Evolutionary conservation across 2,113 vertebrate species (phyloP), one percentile per base, ranked within the genome.

Genomic region (Mesoclemmys tuberculata): DNA sequence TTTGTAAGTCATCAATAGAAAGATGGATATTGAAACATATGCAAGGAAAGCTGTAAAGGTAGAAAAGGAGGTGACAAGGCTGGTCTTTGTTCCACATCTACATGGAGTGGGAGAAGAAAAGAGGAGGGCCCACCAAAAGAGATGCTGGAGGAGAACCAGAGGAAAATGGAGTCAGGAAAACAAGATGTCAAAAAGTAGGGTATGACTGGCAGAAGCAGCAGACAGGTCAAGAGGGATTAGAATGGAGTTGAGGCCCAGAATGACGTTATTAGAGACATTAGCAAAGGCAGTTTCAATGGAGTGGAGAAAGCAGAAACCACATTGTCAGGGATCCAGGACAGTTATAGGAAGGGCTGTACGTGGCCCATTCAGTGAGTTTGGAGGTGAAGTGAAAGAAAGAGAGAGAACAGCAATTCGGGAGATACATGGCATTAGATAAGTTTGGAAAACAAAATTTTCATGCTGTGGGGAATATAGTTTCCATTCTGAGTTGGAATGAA

Each of bases 291-390:
- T 64, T 64, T 35, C 61, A 64, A 71, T 46, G 71, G 38, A 51
- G 51, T 84, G n/a, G 55, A 61, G 44, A 77, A 29, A 29, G 18
- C 14, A 51, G 29, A 79, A 55, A 52, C 52, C 46, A 51, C 10
- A 24, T 0, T 78, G 27, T 26, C 26, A 58, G 54, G 58, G 78
- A 18, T 61, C 31, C 46, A 55, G 51, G 24, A 26, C 16, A 79
- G 27, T 90, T 27, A 80, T 41, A 88, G 92, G 54, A 31, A 5
- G 24, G 89, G 81, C 82, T 90, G 31, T 49, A 64, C 82, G 27
- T 12, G 51, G 4, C 56, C 58, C 0, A 0, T 89, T 64, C 0
- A 0, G 5, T 83, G 68, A 80, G 56, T 85, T 21, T 81, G 74
- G 58, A 5, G 38, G 21, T 91, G 1, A 44, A 48, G 56, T 85